Percentiles rank a stretch among this genome's conserved stretches.
Conservation (phyloP, 2,888 invertebrate species). For the Spilarctia lutea region DNA sequence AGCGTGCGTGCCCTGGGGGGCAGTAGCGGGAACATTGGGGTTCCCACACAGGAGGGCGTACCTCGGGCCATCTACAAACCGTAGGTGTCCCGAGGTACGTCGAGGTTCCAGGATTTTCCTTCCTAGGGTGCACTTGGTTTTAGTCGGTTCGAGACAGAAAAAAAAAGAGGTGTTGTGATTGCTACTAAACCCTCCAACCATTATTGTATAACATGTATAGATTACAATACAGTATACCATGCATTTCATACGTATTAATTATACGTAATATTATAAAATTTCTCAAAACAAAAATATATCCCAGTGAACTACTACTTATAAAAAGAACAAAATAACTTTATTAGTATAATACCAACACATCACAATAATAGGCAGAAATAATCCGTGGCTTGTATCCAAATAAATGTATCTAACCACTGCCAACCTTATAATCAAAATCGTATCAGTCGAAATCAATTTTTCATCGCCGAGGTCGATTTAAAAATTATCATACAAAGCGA, state of each 20-base stretch:
- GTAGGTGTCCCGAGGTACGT: too few relatives aligned
- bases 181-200: too few relatives aligned
- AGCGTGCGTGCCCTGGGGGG: too few relatives aligned
- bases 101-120: too few relatives aligned
- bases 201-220: too few relatives aligned
- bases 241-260: neutral
- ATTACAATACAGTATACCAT: too few relatives aligned
- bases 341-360: conserved; percentile 42
- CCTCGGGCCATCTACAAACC: too few relatives aligned
- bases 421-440: conserved; percentile 82
- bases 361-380: conserved; percentile 31
- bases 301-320: neutral
- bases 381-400: conserved; percentile 62
- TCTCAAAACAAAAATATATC: neutral
- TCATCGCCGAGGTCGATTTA: conserved; percentile 77
- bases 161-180: too few relatives aligned
- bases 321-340: conserved; percentile 30
- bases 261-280: neutral
- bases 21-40: too few relatives aligned
- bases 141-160: too few relatives aligned
- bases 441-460: conserved; percentile 85
- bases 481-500: conserved; percentile 82
- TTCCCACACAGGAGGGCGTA: too few relatives aligned
- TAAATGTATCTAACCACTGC: conserved; percentile 81
- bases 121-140: too few relatives aligned